Percentiles rank a stretch among this genome's conserved stretches.
Conservation (phyloP, 2,113 vertebrate species). For the Mormyrus lacerda region DNA sequence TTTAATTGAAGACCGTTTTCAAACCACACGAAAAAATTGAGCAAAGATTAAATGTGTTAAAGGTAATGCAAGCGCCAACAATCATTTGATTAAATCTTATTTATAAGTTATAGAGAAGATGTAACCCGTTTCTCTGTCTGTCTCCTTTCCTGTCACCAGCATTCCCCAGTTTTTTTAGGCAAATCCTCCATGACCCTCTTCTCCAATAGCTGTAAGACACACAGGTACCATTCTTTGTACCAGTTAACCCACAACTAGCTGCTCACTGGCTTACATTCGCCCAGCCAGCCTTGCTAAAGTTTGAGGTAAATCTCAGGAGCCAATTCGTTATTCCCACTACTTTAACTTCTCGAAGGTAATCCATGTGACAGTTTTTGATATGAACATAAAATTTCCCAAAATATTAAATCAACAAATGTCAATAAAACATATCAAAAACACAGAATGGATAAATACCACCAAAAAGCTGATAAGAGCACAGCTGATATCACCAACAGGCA, state of each 20-base stretch:
- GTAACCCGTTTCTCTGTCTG: background rate
- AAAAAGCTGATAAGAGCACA: background rate
- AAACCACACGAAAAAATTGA: background rate
- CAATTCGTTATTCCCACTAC: background rate
- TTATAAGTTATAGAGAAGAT: background rate
- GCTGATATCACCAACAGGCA: background rate
- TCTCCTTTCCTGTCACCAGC: background rate
- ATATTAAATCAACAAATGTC: background rate
- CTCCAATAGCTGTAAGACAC: background rate
- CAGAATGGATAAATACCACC: background rate
- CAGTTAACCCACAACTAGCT: background rate
- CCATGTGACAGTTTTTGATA: background rate
- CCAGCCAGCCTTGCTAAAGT: background rate
- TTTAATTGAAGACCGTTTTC: background rate
- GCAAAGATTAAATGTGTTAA: background rate
- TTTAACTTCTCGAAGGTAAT: background rate
- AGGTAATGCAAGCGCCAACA: background rate
- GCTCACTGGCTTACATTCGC: background rate
- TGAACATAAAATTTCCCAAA: background rate
- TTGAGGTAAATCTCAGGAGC: background rate
- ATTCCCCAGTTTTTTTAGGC: background rate
- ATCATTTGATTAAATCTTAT: background rate
- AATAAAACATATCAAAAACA: background rate
- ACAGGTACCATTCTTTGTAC: background rate
- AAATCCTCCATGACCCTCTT: background rate